Base-by-base conservation (phyloP, 2,888 invertebrate genomes). In the Dynastes grantii region DNA sequence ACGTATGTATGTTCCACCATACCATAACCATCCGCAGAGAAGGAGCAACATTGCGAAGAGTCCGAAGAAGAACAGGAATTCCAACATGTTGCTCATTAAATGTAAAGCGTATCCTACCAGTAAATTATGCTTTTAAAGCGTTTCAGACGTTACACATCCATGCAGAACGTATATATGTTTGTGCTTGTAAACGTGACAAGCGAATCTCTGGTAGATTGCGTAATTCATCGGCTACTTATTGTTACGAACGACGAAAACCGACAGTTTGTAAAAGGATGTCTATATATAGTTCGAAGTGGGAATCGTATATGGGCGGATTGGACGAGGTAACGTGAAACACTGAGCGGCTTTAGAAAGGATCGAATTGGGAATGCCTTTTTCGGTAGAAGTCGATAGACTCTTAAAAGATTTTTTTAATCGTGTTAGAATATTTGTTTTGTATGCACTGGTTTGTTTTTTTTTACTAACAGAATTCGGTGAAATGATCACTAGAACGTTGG, bases 81-180 rank as follows among this genome's bases (percentile, higher is more conserved):
- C 73, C 58, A 73, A 73, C 73, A 73, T 73, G 73, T 73, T 58
- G 55, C 58, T 73, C 58, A 22, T 55, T 73, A 58, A 58, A 73
- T 58, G 55, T 73, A 73, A 58, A 73, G 58, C 37, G 71, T 55
- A 16, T 58, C 58, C 58, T 73, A 58, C 51, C 27, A 73, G 37
- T 40, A 40, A 73, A 58, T 73, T 73, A 73, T 58, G 58, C 73
- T 73, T 73, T 73, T 73, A 73, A 73, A 73, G 37, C 29, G 58
- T 58, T 73, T 40, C 73, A 58, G 32, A 58, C 58, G 22, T 40
- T 73, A 49, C 22, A 67, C 29, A 32, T n/a, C 6, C 55, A 55
- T 55, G 16, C 55, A 55, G 55, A 16, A 55, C 55, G 13, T 63
- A 63, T n/a, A 32, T 63, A 63, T 61, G 22, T 61, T 16, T 61